Conservation (phyloP, 2,113 vertebrate species). For the Camelus dromedarius region DNA sequence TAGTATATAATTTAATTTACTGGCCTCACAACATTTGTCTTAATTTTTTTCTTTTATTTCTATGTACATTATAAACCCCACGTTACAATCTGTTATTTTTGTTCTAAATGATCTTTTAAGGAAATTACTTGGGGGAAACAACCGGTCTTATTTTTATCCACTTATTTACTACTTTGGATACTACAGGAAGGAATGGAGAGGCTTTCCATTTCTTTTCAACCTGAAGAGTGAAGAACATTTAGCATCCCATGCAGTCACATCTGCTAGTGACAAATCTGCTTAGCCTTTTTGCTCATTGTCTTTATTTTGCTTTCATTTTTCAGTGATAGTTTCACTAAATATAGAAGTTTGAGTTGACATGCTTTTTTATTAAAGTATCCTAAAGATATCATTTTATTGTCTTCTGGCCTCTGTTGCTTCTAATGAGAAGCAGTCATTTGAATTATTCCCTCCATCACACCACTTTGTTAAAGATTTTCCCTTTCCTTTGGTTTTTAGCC, state of each 20-base stretch:
- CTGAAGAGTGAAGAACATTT: constrained; percentile 2
- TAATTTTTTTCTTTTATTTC: not conserved
- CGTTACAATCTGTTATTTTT: not conserved
- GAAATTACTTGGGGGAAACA: not conserved
- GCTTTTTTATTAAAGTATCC: not conserved
- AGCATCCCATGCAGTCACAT: not conserved
- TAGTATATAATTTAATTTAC: not conserved
- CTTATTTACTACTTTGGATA: not conserved
- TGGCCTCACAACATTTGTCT: not conserved
- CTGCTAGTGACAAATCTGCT: not conserved
- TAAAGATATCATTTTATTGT: not conserved
- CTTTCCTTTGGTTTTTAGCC: not conserved
- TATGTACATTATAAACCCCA: not conserved
- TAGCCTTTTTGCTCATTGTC: not conserved
- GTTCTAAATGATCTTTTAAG: not conserved
- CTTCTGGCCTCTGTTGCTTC: not conserved
- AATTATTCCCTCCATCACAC: not conserved
- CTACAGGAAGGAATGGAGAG: not conserved
- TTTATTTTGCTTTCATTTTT: not conserved
- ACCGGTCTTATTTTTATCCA: not conserved
- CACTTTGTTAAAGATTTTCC: not conserved
- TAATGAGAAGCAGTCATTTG: not conserved
- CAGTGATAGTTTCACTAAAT: not conserved
- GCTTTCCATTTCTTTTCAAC: not conserved
- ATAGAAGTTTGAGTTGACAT: not conserved